Evolutionary conservation across 2,888 invertebrate species (phyloP).

Genomic region (Noctua janthina): DNA sequence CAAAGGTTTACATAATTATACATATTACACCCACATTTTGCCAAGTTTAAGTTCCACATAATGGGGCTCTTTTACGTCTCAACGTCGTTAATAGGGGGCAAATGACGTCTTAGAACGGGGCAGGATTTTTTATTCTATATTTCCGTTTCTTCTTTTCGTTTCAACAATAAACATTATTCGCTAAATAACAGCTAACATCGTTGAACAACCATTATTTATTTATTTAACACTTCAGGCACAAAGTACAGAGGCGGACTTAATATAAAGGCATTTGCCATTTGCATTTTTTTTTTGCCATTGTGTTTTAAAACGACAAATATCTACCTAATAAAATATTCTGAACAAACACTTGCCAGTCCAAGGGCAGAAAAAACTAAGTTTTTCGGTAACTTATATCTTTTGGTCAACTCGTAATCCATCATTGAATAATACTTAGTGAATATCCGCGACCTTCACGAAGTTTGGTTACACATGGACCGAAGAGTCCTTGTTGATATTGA

Average conservation of each 20-base stretch:
- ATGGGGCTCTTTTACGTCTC: not conserved
- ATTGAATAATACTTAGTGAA: slow-evolving; percentile 27
- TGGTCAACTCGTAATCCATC: slow-evolving; percentile 33
- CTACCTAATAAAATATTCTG: not conserved
- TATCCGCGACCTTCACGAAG: slow-evolving; percentile 22
- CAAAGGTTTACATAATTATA: too few relatives aligned
- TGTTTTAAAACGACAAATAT: not conserved
- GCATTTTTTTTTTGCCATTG: too few relatives aligned
- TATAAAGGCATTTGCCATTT: too few relatives aligned
- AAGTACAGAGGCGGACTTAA: too few relatives aligned
- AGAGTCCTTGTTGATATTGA: slow-evolving; percentile 5
- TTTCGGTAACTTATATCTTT: not conserved
- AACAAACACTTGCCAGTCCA: not conserved
- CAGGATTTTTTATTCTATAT: not conserved
- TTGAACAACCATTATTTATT: not conserved
- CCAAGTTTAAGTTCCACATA: not conserved
- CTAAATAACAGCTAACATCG: not conserved
- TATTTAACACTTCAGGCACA: too few relatives aligned
- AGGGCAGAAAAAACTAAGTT: not conserved
- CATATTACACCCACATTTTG: not conserved
- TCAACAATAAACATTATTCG: not conserved
- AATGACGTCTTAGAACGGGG: not conserved
- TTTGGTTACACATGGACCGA: not conserved
- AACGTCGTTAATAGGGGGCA: not conserved
- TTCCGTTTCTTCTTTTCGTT: not conserved